Evolutionary conservation across 2,797 vertebrate genomes (phyloP), one percentile per base, ranked within the genome.

Genomic region (Anabas testudineus): DNA sequence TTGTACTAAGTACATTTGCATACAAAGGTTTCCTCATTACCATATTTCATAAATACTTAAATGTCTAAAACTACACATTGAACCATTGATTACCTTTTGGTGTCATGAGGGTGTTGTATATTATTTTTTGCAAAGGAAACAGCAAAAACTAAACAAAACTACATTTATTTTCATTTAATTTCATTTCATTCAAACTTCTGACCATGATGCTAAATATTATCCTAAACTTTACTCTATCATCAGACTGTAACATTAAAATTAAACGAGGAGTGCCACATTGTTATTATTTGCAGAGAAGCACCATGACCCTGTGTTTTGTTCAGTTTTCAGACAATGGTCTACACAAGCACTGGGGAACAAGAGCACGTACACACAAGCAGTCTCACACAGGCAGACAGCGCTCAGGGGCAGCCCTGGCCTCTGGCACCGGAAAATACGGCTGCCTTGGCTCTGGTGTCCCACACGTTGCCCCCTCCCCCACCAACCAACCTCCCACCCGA

Each of bases 341-440:
- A 43, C 53, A 13, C 9, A 57, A 52, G 6, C 48, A n/a, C 22
- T 67, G 15, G 42, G 7, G 47, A 54, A 56, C 18, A 48, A 15
- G 7, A 53, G 52, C 47, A 66, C 37, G 56, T 34, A 37, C 39
- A 37, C 39, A 69, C 43, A 45, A 34, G 39, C 37, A 37, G 73
- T 24, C 36, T 64, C 70, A 45, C 55, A 47, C 55, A 49, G 54
- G 45, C 48, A 81, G 58, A 57, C 66, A 24, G 47, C 0, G 21
- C 76, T 59, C 32, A 72, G 51, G 76, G 75, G 66, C 63, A 76
- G 26, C 19, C 22, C 46, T 80, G 75, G 74, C 74, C 79, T 76
- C 55, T 65, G 82, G 81, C 54, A 1, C 52, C 59, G 48, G 60
- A 74, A 78, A 81, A 58, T 77, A 66, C 67, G 63, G 54, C 24